Base-by-base conservation (phyloP, 1,140 invertebrate species). In the Drosophila arizonae region DNA sequence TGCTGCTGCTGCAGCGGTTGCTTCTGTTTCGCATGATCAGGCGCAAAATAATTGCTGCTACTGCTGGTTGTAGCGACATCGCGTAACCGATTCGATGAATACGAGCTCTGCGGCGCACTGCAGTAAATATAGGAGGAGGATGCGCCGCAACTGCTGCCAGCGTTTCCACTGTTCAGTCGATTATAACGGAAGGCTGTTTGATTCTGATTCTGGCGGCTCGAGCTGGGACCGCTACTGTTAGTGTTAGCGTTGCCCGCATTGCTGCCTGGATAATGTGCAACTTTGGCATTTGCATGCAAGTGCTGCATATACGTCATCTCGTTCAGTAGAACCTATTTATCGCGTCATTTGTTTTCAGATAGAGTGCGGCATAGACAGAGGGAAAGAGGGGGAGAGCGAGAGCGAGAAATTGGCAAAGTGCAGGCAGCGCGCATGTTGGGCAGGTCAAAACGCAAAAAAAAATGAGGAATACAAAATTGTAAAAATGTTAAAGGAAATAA, bases 71-170 rank as follows among this genome's bases (percentile, higher is more conserved):
- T 28, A 4, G 62, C 66, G 21, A 72, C 66, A 41, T 82, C 84
- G 0, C 84, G 77, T 66, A 88, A 56, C 4, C 84, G 84, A 67
- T 88, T 88, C 62, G 84, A 88, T 41, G 84, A 88, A 48, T 88
- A 88, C 45, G 84, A 88, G 56, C 84, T 88, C 55, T 88, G 84
- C 6, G 84, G 84, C 48, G 84, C 80, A 65, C 80, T 67, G 50
- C 61, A 88, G 50, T 84, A 88, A 26, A 84, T 39, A 24, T 87
- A 88, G 50, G 70, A 68, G 17, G 69, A 54, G 11, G 50, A 21
- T 17, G 43, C 28, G 61, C 51, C 58, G 36, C 69, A 24, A 54
- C 17, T 62, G 50, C 11, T 50, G 21, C 55, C 55, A 60, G 33
- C 28, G 17, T 55, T 70, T 52, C 57, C 43, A 45, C 50, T 69